These are phyloP conservation scores for Scaptomyza pallida DNA, from an alignment of 1,140 invertebrate genomes.

Conservation along the genomic window DNA sequence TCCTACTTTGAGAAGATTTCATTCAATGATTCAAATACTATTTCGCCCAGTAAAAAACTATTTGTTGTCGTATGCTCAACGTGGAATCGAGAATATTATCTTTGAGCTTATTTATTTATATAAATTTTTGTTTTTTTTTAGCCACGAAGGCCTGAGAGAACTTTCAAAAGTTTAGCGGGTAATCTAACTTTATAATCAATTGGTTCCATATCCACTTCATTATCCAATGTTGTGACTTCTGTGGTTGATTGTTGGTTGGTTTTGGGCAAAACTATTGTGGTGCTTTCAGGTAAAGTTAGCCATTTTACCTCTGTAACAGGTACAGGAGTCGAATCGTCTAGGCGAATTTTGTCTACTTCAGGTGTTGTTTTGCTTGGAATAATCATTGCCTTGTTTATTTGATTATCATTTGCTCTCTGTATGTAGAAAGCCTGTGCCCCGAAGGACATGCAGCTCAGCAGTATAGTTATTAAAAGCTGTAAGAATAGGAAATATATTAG, in stretches of 20 bases:
- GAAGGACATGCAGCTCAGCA: neutral
- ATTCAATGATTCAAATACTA: neutral
- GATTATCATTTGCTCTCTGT: neutral
- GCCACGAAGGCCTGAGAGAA: neutral
- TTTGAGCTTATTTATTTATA: no score
- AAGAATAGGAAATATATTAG: neutral
- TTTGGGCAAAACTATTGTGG: neutral
- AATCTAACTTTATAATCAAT: neutral
- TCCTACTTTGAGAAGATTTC: neutral
- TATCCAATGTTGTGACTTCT: neutral
- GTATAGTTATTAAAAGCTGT: slow-evolving; percentile 18
- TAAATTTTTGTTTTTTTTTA: no score
- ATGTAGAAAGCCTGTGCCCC: neutral
- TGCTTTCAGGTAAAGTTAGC: no score
- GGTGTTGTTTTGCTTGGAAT: neutral
- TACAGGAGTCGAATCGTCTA: no score
- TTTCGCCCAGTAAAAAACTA: no score
- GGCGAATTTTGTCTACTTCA: neutral
- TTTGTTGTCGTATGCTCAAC: no score
- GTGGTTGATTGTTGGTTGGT: neutral
- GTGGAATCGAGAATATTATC: no score
- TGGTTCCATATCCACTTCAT: neutral
- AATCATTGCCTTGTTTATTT: neutral
- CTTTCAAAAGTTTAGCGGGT: neutral
- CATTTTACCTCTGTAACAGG: no score